Evolutionary conservation across 2,113 vertebrate genomes (phyloP).

Genomic region (Coracopsis vasa): DNA sequence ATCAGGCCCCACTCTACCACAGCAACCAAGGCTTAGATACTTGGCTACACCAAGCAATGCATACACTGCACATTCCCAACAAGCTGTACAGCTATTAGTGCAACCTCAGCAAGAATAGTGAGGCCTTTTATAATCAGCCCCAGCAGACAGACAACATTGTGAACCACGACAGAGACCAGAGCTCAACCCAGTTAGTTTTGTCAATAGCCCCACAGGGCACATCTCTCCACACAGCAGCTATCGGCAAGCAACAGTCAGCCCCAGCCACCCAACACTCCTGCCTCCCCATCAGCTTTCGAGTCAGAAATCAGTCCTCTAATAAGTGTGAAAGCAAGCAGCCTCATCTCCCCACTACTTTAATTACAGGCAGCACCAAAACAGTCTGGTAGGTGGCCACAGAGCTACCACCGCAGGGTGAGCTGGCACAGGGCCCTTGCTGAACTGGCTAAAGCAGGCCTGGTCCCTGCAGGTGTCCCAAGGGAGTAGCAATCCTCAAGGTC

Average conservation of each 20-base stretch:
- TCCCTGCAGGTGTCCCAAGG: not conserved
- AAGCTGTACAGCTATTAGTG: conserved; percentile 17
- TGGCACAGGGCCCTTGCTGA: not conserved
- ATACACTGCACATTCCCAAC: not conserved
- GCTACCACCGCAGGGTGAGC: not conserved
- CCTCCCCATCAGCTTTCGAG: not conserved
- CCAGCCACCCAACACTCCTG: not conserved
- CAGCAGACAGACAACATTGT: not conserved
- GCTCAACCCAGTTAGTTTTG: not conserved
- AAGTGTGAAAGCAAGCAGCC: not conserved
- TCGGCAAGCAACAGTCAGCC: not conserved
- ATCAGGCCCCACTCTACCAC: not conserved
- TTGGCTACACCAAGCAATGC: not conserved
- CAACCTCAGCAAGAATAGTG: conserved; percentile 38
- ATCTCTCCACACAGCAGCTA: not conserved
- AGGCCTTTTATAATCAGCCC: not conserved
- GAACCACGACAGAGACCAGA: not conserved
- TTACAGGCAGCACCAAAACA: conserved; percentile 24
- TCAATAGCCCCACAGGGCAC: not conserved
- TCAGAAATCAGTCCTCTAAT: conserved; percentile 7
- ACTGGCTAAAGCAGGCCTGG: not conserved
- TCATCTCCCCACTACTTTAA: conserved; percentile 14
- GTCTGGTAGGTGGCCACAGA: not conserved
- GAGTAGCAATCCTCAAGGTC: not conserved
- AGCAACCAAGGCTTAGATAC: conserved; percentile 13